phyloP scores from a whole-genome alignment of 2,113 vertebrate genomes.

The Tonatia bakeri region DNA sequence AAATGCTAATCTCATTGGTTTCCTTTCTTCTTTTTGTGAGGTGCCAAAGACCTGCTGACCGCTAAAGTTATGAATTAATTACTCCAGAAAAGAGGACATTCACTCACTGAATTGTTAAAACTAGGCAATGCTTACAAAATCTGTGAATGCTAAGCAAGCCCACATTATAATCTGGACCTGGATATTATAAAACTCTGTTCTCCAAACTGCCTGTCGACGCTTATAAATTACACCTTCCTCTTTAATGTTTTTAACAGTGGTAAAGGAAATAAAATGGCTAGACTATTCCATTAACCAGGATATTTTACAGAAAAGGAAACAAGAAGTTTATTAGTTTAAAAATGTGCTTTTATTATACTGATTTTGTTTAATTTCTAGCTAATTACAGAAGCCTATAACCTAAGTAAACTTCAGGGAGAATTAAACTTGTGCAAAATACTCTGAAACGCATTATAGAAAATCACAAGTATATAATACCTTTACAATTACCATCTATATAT shows the following conservation, averaged over 20 bases:
- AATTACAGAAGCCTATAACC: conserved; percentile 21
- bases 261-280: conserved; percentile 4
- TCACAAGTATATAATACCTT: not conserved
- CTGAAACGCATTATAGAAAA: conserved; percentile 38
- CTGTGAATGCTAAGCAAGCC: not conserved
- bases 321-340: not conserved
- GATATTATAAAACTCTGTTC: not conserved
- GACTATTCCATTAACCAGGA: not conserved
- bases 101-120: not conserved
- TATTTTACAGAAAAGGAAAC: not conserved
- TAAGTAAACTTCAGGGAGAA: conserved; percentile 18
- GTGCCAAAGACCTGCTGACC: not conserved
- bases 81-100: not conserved
- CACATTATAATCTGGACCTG: not conserved
- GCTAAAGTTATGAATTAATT: conserved; percentile 36
- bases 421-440: conserved; percentile 40
- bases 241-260: not conserved
- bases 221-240: not conserved
- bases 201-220: not conserved
- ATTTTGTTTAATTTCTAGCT: conserved; percentile 49
- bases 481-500: conserved; percentile 19
- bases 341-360: not conserved
- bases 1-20: conserved; percentile 36
- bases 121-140: not conserved
- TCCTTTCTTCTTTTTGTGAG: conserved; percentile 35